Conservation (phyloP, 2,113 vertebrate genomes). For the Semnornis frantzii region DNA sequence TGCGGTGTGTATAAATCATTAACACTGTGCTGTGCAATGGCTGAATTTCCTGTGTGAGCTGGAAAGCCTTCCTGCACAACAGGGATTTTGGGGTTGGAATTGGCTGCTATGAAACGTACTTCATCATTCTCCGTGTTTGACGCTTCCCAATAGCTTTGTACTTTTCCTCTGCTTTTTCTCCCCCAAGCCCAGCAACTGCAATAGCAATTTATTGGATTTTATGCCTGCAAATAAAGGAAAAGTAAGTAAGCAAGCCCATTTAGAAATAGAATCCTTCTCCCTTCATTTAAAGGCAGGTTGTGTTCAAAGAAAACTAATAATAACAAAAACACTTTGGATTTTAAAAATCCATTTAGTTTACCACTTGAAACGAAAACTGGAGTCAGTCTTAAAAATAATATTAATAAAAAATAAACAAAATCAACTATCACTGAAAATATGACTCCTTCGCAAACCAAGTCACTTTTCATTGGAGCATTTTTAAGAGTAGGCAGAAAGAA, state of each 20-base stretch:
- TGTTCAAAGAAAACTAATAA: neutral
- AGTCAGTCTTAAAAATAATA: neutral
- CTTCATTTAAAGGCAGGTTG: neutral
- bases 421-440: neutral
- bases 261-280: neutral
- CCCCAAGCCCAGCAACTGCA: conserved; percentile 1
- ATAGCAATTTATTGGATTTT: conserved; percentile 43
- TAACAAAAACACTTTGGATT: neutral
- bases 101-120: conserved; percentile 72
- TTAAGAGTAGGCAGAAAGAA: neutral
- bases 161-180: conserved; percentile 29
- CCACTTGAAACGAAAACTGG: neutral
- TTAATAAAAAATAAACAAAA: too few species aligned
- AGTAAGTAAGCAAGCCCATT: neutral
- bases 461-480: neutral
- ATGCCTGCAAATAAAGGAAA: conserved; percentile 42
- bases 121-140: conserved; percentile 61
- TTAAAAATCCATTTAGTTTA: neutral
- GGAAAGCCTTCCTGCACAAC: conserved; percentile 72
- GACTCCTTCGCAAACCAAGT: neutral
- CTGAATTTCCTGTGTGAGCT: conserved; percentile 71
- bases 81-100: conserved; percentile 73
- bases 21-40: conserved; percentile 68
- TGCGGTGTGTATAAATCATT: conserved; percentile 78
- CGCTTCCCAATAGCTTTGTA: conserved; percentile 64